Evolutionary conservation across 2,113 vertebrate species (phyloP).

Genomic region (Corythaeola cristata): DNA sequence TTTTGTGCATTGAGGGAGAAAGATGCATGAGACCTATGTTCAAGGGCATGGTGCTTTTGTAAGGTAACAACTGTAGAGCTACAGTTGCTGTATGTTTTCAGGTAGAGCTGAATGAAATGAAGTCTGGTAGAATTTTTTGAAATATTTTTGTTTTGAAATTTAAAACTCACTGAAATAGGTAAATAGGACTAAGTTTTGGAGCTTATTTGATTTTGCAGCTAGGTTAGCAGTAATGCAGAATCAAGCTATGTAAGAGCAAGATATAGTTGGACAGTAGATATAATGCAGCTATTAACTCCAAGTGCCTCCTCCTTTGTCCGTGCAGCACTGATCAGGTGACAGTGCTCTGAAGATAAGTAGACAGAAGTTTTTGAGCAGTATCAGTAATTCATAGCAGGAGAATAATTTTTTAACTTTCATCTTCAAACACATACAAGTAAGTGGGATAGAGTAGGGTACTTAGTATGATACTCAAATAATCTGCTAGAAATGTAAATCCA

Average conservation of each 20-base stretch:
- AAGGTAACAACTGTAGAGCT: background rate
- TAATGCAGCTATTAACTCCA: background rate
- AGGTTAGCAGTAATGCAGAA: background rate
- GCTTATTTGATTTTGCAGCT: background rate
- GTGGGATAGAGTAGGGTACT: background rate
- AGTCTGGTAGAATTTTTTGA: background rate
- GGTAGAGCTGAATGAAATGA: background rate
- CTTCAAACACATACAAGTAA: background rate
- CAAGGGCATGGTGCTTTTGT: background rate
- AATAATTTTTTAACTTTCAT: background rate
- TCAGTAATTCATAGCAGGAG: background rate
- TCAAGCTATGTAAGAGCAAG: background rate
- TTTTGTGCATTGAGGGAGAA: background rate
- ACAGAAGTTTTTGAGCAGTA: background rate
- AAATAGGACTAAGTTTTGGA: background rate
- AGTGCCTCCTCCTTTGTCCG: background rate
- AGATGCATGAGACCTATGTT: background rate
- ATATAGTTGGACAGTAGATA: background rate
- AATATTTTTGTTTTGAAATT: background rate
- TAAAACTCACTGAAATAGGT: background rate
- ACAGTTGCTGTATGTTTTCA: background rate
- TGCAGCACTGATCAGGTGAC: background rate
- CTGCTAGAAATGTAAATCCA: background rate
- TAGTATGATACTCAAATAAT: background rate
- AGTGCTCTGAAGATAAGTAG: background rate